Evolutionary conservation across 2,797 vertebrate genomes (phyloP).

Genomic region (Pseudotriccus pelzelni): DNA sequence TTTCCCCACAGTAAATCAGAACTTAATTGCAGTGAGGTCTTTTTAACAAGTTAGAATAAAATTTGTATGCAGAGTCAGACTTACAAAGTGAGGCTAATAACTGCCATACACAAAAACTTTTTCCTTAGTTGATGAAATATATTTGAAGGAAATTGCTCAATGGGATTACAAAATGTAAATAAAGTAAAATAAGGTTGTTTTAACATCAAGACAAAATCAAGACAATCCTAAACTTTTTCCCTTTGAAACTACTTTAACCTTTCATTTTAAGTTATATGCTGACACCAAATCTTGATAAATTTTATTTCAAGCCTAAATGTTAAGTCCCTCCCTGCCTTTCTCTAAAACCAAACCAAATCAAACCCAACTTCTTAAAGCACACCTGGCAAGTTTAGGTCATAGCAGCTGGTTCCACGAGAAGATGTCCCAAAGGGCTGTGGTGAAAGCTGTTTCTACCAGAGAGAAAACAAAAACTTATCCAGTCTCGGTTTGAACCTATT

Average conservation of each 20-base stretch:
- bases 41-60: background rate
- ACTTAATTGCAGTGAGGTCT: background rate
- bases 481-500: background rate
- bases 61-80: background rate
- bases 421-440: background rate
- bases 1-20: background rate
- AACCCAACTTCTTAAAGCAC: background rate
- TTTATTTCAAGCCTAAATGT: background rate
- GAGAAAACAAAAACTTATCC: background rate
- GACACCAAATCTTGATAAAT: background rate
- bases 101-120: background rate
- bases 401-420: background rate
- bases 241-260: background rate
- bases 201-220: background rate
- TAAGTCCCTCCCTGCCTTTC: background rate
- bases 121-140: background rate
- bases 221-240: background rate
- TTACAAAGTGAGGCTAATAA: background rate
- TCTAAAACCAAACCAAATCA: background rate
- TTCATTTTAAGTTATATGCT: background rate
- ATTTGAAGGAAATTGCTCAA: background rate
- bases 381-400: background rate
- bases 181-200: background rate
- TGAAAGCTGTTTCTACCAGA: background rate
- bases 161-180: background rate